Conservation (phyloP, 2,113 vertebrate genomes). For the Parus major region DNA sequence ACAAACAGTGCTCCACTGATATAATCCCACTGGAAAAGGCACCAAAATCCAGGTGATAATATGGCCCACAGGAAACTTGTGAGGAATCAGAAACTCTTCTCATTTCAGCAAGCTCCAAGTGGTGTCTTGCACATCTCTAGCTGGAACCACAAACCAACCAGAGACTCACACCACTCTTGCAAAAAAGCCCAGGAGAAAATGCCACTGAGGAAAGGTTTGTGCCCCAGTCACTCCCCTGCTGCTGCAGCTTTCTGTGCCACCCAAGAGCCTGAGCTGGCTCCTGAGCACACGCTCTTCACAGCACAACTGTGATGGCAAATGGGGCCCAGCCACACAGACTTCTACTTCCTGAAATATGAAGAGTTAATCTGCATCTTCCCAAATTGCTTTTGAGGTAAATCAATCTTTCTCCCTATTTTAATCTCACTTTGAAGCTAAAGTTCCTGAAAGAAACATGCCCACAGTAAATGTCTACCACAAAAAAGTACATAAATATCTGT, state of each 20-base stretch:
- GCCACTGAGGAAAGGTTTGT: accelerated
- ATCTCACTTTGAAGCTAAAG: background rate
- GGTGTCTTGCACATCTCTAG: background rate
- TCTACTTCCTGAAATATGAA: background rate
- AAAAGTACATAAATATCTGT: background rate
- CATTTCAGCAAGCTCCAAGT: background rate
- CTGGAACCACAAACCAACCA: background rate
- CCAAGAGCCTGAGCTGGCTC: background rate
- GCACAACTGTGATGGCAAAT: background rate
- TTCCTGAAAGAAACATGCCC: background rate
- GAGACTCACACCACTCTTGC: background rate
- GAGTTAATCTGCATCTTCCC: background rate
- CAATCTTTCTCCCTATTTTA: background rate
- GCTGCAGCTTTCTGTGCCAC: background rate
- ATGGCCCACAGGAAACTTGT: too few species aligned
- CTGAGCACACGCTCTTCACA: background rate
- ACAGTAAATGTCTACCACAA: background rate
- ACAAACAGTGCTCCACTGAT: background rate
- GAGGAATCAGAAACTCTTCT: background rate
- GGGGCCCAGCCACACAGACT: background rate
- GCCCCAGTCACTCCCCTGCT: background rate
- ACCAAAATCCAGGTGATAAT: background rate
- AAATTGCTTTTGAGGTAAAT: background rate
- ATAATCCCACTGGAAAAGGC: background rate
- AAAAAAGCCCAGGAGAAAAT: background rate